Conservation (phyloP, 2,888 invertebrate species). For the Catocala sponsa region DNA sequence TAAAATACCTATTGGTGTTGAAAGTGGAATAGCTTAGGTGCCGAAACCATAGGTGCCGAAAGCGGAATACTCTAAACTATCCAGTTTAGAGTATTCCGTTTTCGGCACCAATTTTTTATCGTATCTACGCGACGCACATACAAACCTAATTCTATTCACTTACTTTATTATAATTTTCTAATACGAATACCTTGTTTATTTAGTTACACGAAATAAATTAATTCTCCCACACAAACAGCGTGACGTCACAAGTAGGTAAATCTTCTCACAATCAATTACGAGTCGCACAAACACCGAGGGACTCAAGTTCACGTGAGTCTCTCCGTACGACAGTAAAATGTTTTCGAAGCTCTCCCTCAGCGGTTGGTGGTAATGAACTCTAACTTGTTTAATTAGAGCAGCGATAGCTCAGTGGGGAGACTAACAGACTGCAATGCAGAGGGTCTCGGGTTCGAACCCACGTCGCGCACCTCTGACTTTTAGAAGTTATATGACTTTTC, state of each 20-base stretch:
- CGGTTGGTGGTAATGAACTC: not conserved
- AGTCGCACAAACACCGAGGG: not conserved
- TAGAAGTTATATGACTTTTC: too few species aligned
- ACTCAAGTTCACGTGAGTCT: not conserved
- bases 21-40: too few species aligned
- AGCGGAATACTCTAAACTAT: too few species aligned
- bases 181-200: not conserved
- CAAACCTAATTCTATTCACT: not conserved
- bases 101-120: too few species aligned
- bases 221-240: not conserved
- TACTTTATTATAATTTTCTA: not conserved
- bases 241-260: not conserved
- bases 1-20: too few species aligned
- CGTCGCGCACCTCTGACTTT: too few species aligned
- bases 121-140: too few species aligned
- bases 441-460: too few species aligned
- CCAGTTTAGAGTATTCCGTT: too few species aligned
- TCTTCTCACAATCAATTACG: constrained; percentile 4
- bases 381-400: constrained; percentile 8
- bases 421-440: too few species aligned
- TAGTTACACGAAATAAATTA: not conserved
- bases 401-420: too few species aligned
- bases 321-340: not conserved
- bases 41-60: too few species aligned
- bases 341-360: not conserved